Evolutionary conservation across 2,888 invertebrate species (phyloP).

Genomic region (Norana najaformis): DNA sequence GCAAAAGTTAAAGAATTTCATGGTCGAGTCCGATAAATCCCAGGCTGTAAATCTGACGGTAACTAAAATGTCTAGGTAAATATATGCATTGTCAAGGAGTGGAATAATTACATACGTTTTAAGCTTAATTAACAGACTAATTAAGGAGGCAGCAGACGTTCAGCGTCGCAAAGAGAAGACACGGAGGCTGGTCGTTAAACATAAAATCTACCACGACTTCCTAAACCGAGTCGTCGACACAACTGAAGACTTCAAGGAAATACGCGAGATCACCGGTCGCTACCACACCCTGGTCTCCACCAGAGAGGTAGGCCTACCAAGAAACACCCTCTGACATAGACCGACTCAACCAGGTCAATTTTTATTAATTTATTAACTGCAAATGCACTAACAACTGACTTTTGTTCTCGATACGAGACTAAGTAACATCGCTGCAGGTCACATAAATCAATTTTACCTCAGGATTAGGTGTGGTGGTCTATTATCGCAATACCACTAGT

Average conservation of each 20-base stretch:
- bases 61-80: too few species aligned
- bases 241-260: neutral
- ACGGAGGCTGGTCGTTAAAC: neutral
- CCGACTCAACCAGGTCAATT: neutral
- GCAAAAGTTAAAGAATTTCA: too few species aligned
- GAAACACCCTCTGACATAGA: neutral
- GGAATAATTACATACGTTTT: neutral
- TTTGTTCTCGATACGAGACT: too few species aligned
- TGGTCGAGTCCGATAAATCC: too few species aligned
- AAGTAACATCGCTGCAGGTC: too few species aligned
- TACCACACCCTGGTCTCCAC: neutral
- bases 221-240: neutral
- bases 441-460: too few species aligned
- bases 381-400: too few species aligned
- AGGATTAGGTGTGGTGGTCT: too few species aligned
- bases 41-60: too few species aligned
- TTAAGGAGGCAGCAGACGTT: neutral
- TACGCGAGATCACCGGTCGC: conserved; percentile 14
- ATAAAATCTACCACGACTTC: neutral
- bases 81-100: neutral
- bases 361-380: neutral
- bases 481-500: too few species aligned
- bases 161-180: neutral
- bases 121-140: neutral
- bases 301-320: neutral